Base-by-base conservation (phyloP, 1,140 invertebrate species). In the Neoseiulus cucumeris region DNA sequence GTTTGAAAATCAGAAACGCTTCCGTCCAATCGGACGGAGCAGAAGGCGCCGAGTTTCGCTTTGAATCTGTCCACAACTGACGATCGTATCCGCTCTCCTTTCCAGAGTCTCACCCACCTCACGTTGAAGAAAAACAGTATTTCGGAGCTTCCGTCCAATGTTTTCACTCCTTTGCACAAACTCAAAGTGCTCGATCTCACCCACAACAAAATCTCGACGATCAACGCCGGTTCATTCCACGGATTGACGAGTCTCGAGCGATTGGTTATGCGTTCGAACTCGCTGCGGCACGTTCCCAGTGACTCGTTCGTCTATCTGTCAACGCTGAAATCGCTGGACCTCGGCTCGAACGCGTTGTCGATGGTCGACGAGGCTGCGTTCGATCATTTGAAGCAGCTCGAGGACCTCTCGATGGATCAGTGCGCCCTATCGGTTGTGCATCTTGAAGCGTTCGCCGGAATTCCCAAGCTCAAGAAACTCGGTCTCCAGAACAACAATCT, bases 181-280 rank as follows among this genome's bases (percentile, higher is more conserved):
- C 76, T 94, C 44, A 85, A 89, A 71, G 86, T 90, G 73, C 77
- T 94, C 9, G 89, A 93, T 76, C 78, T 94, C 12, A 87, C 87
- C 1, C 82, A 87, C 72, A 94, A 94, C 73, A 81, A 85, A 68
- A 87, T 93, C 72, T 83, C 84, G 12, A 80, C 80, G 70, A 84
- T 93, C 17, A 85, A 88, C 71, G 79, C 83, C 0, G 81, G 80
- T 65, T 86, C 89, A 1, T 89, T 93, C 71, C 80, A 83, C 47
- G 87, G 87, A 1, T 74, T 93, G 18, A 76, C 79, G 0, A 82
- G 84, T 1, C 78, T 93, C 30, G 77, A 86, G 64, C 84, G 87
- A 0, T 76, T 94, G 0, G 86, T 87, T 71, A 76, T 93, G 45
- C 86, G 90, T 70, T 86, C 91, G 72, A 94, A 93, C 75, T 83